A percentile compares a stretch with the other conserved stretches of the same genome.
phyloP scores from a whole-genome alignment of 2,113 vertebrate genomes.

The Electrona antarctica region DNA sequence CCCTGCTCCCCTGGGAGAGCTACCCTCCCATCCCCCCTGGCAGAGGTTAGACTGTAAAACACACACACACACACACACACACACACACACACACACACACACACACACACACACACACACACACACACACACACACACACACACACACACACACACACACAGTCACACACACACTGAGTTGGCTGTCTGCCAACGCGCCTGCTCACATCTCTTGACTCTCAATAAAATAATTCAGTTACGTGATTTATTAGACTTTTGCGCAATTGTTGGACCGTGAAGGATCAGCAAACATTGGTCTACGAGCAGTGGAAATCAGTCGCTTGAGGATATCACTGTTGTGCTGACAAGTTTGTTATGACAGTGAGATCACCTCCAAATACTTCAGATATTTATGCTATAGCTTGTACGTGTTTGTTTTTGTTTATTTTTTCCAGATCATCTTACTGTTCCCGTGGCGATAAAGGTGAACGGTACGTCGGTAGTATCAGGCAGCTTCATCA shows the following conservation, averaged over 20 bases:
- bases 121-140: too few relatives aligned
- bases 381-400: slow-evolving; percentile 19
- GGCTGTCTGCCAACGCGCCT: slow-evolving; percentile 9
- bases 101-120: too few relatives aligned
- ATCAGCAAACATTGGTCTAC: too few relatives aligned
- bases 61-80: neutral
- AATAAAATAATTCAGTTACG: slow-evolving; percentile 14
- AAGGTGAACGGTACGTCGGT: slow-evolving; percentile 87
- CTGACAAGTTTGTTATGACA: slow-evolving; percentile 39
- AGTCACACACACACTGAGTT: slow-evolving; percentile 6
- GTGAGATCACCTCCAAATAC: slow-evolving; percentile 25
- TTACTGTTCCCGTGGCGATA: slow-evolving; percentile 84
- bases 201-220: neutral
- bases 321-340: slow-evolving; percentile 15
- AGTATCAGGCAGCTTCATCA: slow-evolving; percentile 88
- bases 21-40: slow-evolving; percentile 81
- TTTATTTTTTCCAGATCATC: slow-evolving; percentile 85
- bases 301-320: slow-evolving; percentile 12
- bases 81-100: too few relatives aligned
- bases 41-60: slow-evolving; percentile 78
- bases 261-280: too few relatives aligned
- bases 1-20: slow-evolving; percentile 81
- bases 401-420: slow-evolving; percentile 20
- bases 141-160: too few relatives aligned
- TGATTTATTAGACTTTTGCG: neutral